A percentile compares a stretch with the other conserved stretches of the same genome.
Evolutionary conservation across 1,140 invertebrate species (phyloP).

Genomic region (Caenorhabditis elegans): WBcel235 BX284606.5:14751001-14751500

Average conservation of each 20-base stretch:
- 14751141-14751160: neutral
- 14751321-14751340: too few species aligned
- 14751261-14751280: slow-evolving; percentile 45
- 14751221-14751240: slow-evolving; percentile 30
- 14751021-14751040: slow-evolving; percentile 43
- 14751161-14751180: too few species aligned
- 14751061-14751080: slow-evolving; percentile 44
- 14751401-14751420: neutral
- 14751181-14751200: slow-evolving; percentile 25
- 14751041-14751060: slow-evolving; percentile 31
- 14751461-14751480: slow-evolving; percentile 7
- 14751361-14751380: neutral
- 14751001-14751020: neutral
- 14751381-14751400: neutral
- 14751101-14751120: slow-evolving; percentile 43
- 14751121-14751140: slow-evolving; percentile 36
- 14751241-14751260: slow-evolving; percentile 47
- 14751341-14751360: neutral
- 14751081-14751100: slow-evolving; percentile 39
- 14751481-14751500: neutral
- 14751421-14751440: slow-evolving; percentile 3
- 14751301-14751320: neutral
- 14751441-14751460: slow-evolving; percentile 31
- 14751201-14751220: slow-evolving; percentile 38
- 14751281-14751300: slow-evolving; percentile 9